phyloP scores from a whole-genome alignment of 2,888 invertebrate genomes.

The Callosobruchus maculatus region DNA sequence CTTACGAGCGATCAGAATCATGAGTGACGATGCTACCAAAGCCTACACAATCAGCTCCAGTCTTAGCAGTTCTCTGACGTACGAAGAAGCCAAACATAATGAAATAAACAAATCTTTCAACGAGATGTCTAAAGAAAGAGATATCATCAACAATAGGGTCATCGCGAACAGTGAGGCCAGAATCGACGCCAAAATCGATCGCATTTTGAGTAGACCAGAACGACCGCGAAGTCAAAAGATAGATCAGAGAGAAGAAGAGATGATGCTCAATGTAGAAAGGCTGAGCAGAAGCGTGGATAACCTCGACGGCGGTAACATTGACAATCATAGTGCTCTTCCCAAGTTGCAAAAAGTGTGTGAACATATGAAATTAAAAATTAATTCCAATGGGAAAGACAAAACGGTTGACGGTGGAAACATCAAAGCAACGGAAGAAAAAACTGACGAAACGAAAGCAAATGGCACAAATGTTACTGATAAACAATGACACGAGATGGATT shows the following conservation, averaged over 20 bases:
- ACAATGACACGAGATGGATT: neutral
- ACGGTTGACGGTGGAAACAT: neutral
- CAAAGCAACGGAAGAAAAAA: neutral
- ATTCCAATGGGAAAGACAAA: neutral
- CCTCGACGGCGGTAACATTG: neutral
- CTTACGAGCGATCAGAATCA: slow-evolving; percentile 21
- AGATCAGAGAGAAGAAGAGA: neutral
- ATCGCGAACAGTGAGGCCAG: neutral
- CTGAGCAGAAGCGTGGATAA: neutral
- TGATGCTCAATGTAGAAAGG: neutral
- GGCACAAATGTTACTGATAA: neutral
- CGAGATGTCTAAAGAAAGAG: neutral
- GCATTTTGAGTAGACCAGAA: neutral
- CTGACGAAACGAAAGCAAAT: neutral
- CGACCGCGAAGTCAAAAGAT: neutral
- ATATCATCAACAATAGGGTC: neutral
- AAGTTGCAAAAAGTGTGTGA: neutral
- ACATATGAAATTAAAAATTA: neutral
- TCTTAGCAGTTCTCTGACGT: neutral
- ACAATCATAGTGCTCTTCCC: neutral
- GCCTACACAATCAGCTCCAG: neutral
- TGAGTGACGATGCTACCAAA: slow-evolving; percentile 13
- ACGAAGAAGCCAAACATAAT: neutral
- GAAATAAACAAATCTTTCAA: neutral
- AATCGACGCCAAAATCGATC: neutral